A percentile compares a stretch with the other conserved stretches of the same genome.
These are phyloP conservation scores for Arctopsyche grandis DNA, from an alignment of 1,140 invertebrate species.

Conservation along the genomic window DNA sequence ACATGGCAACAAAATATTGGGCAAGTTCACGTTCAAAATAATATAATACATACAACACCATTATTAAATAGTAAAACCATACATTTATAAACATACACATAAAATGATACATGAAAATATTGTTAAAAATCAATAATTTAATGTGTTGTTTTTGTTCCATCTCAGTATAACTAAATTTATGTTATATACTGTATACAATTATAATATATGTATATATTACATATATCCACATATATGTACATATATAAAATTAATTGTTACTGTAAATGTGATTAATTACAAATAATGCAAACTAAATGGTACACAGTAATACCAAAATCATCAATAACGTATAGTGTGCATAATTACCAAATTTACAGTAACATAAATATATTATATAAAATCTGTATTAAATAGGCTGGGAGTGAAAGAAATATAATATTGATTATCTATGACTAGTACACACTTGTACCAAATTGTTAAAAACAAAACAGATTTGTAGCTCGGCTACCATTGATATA, in stretches of 20 bases:
- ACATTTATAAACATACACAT: neutral
- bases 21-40: slow-evolving; percentile 10
- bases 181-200: neutral
- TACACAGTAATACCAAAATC: too few species aligned
- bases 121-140: neutral
- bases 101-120: neutral
- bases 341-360: too few species aligned
- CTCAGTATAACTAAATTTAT: neutral
- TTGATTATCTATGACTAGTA: slow-evolving; percentile 55
- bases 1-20: slow-evolving; percentile 15
- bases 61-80: slow-evolving; percentile 4
- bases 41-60: slow-evolving; percentile 6
- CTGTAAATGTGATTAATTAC: too few species aligned
- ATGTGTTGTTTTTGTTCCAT: neutral
- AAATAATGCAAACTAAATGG: too few species aligned
- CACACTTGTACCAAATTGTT: slow-evolving; percentile 54
- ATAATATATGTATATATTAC: neutral
- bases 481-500: slow-evolving; percentile 24
- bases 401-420: slow-evolving; percentile 40
- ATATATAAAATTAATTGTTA: too few species aligned
- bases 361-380: slow-evolving; percentile 25
- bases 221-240: neutral
- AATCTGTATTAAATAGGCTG: slow-evolving; percentile 27
- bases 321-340: too few species aligned
- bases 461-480: slow-evolving; percentile 31